phyloP scores from a whole-genome alignment of 2,113 vertebrate genomes.

The Syngnathoides biaculeatus region DNA sequence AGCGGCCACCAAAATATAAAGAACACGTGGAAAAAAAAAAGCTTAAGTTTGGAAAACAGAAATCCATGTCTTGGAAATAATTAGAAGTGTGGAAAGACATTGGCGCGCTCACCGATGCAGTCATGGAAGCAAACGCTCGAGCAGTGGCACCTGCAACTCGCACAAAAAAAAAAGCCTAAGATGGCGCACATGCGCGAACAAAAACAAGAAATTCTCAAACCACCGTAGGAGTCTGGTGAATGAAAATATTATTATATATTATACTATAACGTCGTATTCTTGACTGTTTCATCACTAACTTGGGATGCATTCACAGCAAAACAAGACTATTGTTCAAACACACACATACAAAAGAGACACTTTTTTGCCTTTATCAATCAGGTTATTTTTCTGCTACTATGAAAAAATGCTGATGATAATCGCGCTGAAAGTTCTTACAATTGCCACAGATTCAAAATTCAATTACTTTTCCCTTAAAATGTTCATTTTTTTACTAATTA shows the following conservation, averaged over 20 bases:
- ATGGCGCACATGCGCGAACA: neutral
- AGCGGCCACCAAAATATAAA: constrained; percentile 57
- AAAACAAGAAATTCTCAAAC: constrained; percentile 4
- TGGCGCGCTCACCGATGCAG: constrained; percentile 16
- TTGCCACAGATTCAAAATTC: no score
- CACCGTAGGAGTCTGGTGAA: neutral
- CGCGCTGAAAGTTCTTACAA: no score
- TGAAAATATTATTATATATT: neutral
- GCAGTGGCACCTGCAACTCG: constrained; percentile 33
- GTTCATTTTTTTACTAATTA: no score
- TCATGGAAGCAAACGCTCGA: constrained; percentile 43
- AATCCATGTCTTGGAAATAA: constrained; percentile 56
- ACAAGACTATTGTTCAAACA: no score
- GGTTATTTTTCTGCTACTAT: no score
- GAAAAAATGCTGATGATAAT: no score
- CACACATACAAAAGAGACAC: no score
- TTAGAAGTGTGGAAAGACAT: constrained; percentile 47
- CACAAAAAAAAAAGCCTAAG: neutral
- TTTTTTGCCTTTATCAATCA: no score
- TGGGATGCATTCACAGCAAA: no score
- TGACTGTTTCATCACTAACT: no score
- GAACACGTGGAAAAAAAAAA: constrained; percentile 45
- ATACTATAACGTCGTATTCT: neutral
- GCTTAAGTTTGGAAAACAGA: constrained; percentile 49
- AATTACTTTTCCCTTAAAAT: no score